These are phyloP conservation scores for Alviniconcha strummeri DNA, from an alignment of 2,888 invertebrate genomes.

Conservation along the genomic window DNA sequence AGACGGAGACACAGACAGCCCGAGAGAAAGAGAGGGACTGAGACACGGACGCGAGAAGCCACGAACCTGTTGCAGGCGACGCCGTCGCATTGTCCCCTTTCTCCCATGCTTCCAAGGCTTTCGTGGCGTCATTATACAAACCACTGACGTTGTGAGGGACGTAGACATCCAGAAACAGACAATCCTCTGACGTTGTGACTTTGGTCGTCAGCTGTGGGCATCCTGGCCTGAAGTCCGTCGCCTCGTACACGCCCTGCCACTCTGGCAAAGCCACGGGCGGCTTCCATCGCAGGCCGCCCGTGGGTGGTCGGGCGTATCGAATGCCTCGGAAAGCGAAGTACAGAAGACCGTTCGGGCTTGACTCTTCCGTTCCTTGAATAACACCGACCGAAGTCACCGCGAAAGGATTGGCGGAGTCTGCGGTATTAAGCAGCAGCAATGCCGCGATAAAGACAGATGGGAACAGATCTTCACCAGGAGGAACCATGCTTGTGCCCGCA, in stretches of 20 bases:
- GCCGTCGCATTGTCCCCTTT: no score
- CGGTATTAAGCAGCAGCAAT: no score
- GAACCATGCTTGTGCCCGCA: no score
- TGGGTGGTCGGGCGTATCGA: slow-evolving; percentile 33
- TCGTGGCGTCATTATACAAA: no score
- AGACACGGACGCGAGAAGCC: no score
- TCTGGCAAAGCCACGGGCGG: slow-evolving; percentile 19
- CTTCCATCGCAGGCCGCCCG: slow-evolving; percentile 24
- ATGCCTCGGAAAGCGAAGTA: slow-evolving; percentile 35
- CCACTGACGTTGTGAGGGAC: slow-evolving; percentile 8
- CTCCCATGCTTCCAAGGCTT: no score
- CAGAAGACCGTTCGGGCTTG: not conserved
- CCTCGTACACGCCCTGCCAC: slow-evolving; percentile 27
- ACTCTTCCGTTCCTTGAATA: slow-evolving; percentile 14
- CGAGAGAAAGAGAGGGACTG: no score
- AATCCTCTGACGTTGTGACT: slow-evolving; percentile 24
- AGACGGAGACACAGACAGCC: no score
- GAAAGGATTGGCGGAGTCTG: not conserved
- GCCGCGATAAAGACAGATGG: no score
- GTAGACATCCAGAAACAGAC: slow-evolving; percentile 35
- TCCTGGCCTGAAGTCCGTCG: slow-evolving; percentile 25
- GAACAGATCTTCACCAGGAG: no score
- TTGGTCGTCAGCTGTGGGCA: slow-evolving; percentile 25
- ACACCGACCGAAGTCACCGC: slow-evolving; percentile 24
- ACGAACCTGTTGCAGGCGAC: no score